Evolutionary conservation across 1,140 invertebrate species (phyloP).

Genomic region (Drosophila neocordata): DNA sequence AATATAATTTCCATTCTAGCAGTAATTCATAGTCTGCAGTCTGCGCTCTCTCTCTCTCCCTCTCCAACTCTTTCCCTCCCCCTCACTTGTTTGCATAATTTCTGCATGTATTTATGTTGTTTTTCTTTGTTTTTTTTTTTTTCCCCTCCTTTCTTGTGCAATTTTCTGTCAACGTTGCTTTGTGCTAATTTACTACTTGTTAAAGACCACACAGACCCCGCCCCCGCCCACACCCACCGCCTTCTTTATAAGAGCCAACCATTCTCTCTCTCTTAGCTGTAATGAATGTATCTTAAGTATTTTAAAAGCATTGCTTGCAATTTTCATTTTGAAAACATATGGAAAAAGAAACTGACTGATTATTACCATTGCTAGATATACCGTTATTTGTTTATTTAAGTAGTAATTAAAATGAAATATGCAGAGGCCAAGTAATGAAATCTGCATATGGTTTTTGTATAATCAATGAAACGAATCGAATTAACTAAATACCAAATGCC

Average conservation of each 20-base stretch:
- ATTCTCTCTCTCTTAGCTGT: not conserved
- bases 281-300: constrained; percentile 19
- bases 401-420: constrained; percentile 56
- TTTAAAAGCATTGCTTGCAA: constrained; percentile 31
- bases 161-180: constrained; percentile 45
- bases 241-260: too few species aligned
- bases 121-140: constrained; percentile 12
- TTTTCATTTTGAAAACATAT: constrained; percentile 30
- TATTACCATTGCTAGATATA: constrained; percentile 36
- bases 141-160: too few species aligned
- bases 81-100: constrained; percentile 26
- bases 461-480: constrained; percentile 47
- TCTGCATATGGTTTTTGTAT: constrained; percentile 62
- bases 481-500: constrained; percentile 58
- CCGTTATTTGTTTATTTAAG: constrained; percentile 47
- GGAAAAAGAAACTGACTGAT: too few species aligned
- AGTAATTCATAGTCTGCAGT: not conserved
- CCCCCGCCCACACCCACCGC: not conserved
- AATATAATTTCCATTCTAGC: too few species aligned
- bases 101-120: constrained; percentile 27
- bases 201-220: not conserved
- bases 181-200: constrained; percentile 46
- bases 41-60: too few species aligned
- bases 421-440: constrained; percentile 61
- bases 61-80: too few species aligned